phyloP scores from a whole-genome alignment of 1,140 invertebrate species.

The Sinonovacula constricta region DNA sequence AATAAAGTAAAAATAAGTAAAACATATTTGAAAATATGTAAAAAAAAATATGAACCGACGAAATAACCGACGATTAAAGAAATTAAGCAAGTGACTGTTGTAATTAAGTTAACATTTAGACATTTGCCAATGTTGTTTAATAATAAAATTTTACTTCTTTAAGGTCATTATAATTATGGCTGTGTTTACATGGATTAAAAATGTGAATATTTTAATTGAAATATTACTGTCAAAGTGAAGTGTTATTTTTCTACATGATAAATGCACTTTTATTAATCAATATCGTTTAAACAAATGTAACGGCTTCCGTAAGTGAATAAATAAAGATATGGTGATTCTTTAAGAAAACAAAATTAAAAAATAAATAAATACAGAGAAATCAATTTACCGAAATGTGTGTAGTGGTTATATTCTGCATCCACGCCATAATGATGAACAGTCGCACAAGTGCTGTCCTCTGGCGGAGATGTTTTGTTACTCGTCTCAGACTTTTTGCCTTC shows the following conservation, averaged over 20 bases:
- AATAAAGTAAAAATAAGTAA: conserved; percentile 9
- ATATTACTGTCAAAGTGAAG: neutral
- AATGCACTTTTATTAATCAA: neutral
- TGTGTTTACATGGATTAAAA: neutral
- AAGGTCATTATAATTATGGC: neutral
- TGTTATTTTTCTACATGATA: neutral
- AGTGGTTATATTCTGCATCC: neutral
- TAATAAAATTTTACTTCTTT: neutral
- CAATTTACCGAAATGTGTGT: conserved; percentile 24
- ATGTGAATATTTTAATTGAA: neutral
- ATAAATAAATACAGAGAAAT: neutral
- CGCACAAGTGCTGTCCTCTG: neutral
- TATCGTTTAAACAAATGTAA: neutral
- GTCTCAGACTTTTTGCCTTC: conserved; percentile 19
- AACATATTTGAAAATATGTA: neutral
- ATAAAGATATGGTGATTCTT: neutral
- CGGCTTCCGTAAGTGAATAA: neutral
- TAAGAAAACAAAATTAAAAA: neutral
- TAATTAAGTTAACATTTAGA: neutral
- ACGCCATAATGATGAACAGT: conserved; percentile 26
- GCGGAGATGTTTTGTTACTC: conserved; percentile 1
- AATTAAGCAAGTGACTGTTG: neutral
- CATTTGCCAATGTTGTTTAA: neutral
- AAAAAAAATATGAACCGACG: neutral
- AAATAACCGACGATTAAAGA: neutral